Evolutionary conservation across 2,888 invertebrate genomes (phyloP).

Genomic region (Anarsia innoxiella): DNA sequence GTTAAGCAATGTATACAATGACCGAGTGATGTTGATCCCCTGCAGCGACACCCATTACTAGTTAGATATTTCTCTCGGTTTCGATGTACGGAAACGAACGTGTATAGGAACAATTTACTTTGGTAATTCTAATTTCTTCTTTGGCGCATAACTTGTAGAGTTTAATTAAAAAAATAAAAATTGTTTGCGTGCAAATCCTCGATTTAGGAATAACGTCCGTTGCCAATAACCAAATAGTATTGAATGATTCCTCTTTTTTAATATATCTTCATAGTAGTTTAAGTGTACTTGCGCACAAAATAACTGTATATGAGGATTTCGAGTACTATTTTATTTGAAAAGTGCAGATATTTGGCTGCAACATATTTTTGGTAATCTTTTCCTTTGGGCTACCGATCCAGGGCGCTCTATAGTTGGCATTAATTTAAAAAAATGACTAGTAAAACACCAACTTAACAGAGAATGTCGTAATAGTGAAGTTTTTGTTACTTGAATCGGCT

Average conservation of each 20-base stretch:
- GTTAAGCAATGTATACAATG: too few relatives aligned
- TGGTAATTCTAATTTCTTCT: slow-evolving; percentile 2
- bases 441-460: too few relatives aligned
- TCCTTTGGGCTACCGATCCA: slow-evolving; percentile 21
- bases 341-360: slow-evolving; percentile 50
- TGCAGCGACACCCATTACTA: slow-evolving; percentile 7
- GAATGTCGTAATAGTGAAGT: too few relatives aligned
- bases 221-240: slow-evolving; percentile 69
- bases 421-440: too few relatives aligned
- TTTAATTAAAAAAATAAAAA: slow-evolving; percentile 26
- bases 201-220: slow-evolving; percentile 47
- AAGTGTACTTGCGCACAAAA: slow-evolving; percentile 64
- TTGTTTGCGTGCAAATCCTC: slow-evolving; percentile 43
- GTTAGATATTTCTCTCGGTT: slow-evolving; percentile 23
- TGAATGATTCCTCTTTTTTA: slow-evolving; percentile 54
- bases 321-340: slow-evolving; percentile 33
- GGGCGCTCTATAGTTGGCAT: too few relatives aligned
- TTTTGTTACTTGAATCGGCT: too few relatives aligned
- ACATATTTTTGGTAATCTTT: slow-evolving; percentile 67
- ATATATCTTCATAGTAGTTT: slow-evolving; percentile 58
- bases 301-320: slow-evolving; percentile 32
- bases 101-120: slow-evolving; percentile 12
- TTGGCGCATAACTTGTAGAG: slow-evolving; percentile 26
- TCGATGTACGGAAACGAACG: slow-evolving; percentile 14
- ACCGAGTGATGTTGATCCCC: too few relatives aligned